Conservation (phyloP, 2,797 vertebrate genomes). For the Intellagama lesueurii region DNA sequence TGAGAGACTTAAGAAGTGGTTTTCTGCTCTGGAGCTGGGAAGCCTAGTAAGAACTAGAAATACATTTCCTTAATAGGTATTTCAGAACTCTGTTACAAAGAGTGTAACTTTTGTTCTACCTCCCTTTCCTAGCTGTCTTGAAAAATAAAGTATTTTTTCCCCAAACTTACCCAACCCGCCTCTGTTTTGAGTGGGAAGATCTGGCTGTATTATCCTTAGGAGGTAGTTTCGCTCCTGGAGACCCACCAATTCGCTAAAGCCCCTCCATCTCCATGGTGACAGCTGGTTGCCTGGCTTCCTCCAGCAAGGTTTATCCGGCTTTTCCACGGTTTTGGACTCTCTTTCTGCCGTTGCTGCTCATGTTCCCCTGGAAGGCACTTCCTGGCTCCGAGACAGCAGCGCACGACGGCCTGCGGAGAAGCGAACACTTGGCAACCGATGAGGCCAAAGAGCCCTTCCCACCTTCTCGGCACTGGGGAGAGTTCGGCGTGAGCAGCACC, state of each 20-base stretch:
- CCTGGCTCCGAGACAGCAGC: conserved; percentile 18
- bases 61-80: too few species aligned
- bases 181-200: conserved; percentile 76
- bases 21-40: too few species aligned
- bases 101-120: background rate
- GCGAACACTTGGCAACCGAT: background rate
- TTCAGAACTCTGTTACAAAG: background rate
- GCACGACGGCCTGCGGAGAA: background rate
- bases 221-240: conserved; percentile 68
- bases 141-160: background rate
- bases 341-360: conserved; percentile 61
- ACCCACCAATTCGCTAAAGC: conserved; percentile 69
- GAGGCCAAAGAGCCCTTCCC: background rate
- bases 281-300: conserved; percentile 69
- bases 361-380: conserved; percentile 49
- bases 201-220: conserved; percentile 79
- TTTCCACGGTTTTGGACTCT: conserved; percentile 55
- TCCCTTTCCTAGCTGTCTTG: background rate
- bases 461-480: background rate
- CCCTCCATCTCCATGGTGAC: conserved; percentile 83
- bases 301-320: conserved; percentile 53
- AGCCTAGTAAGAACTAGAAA: too few species aligned
- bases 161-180: conserved; percentile 51
- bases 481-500: background rate
- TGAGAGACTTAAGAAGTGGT: too few species aligned